Percentiles rank a stretch among this genome's conserved stretches.
phyloP scores from a whole-genome alignment of 2,888 invertebrate species.

The Resseliella maxima region DNA sequence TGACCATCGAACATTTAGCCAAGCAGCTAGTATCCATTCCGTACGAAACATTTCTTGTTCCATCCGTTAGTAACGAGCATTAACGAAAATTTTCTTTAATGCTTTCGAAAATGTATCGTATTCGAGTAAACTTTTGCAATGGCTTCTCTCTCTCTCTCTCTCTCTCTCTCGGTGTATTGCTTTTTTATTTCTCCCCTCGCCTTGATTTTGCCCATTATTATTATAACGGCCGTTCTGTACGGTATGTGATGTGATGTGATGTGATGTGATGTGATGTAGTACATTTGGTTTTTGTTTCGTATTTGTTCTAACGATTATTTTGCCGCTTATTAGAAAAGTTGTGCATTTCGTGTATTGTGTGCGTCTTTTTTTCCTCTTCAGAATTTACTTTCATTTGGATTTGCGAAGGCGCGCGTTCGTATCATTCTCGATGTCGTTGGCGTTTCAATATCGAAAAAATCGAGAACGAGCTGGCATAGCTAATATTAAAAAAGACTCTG shows the following conservation, averaged over 20 bases:
- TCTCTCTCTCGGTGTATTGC: too few relatives aligned
- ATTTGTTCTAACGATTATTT: constrained; percentile 48
- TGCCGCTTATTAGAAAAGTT: constrained; percentile 44
- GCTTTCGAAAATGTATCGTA: neutral
- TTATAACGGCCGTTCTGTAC: neutral
- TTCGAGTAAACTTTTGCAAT: neutral
- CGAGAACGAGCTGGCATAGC: neutral
- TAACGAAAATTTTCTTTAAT: constrained; percentile 3
- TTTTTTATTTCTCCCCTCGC: neutral
- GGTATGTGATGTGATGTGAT: too few relatives aligned
- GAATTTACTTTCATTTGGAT: neutral
- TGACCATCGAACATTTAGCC: neutral
- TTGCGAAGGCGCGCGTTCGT: neutral
- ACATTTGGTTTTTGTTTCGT: constrained; percentile 43
- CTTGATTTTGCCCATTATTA: neutral
- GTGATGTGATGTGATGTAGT: neutral
- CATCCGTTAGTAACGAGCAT: neutral
- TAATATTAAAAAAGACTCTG: neutral
- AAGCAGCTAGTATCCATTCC: neutral
- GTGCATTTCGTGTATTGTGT: neutral
- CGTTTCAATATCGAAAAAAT: neutral
- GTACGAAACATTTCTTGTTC: neutral
- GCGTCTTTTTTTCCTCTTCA: neutral
- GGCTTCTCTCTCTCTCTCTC: neutral
- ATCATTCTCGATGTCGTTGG: neutral